phyloP scores from a whole-genome alignment of 2,113 vertebrate species.

The Microcebus ravelobensis region DNA sequence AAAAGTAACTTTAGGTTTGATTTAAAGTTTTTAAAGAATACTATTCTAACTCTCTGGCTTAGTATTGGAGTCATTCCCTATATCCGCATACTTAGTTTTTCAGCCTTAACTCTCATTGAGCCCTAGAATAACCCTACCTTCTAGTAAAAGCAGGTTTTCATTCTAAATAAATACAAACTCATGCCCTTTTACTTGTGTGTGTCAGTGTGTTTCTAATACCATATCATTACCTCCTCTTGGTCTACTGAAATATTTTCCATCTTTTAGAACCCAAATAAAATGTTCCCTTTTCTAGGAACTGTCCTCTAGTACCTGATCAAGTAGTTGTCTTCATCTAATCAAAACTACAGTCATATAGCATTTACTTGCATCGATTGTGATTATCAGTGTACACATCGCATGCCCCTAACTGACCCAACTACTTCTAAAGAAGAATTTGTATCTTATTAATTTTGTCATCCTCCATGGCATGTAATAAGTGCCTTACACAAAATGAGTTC shows the following conservation, averaged over 20 bases:
- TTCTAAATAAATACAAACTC: neutral
- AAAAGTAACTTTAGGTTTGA: neutral
- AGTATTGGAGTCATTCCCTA: neutral
- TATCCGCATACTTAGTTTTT: neutral
- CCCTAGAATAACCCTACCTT: neutral
- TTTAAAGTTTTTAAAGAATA: neutral
- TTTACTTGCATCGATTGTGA: neutral
- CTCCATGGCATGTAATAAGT: neutral
- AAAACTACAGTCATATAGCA: neutral
- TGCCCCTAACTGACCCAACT: neutral
- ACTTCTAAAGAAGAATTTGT: neutral
- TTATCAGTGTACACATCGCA: neutral
- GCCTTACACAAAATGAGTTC: neutral
- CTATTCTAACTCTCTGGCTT: neutral
- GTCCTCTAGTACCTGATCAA: conserved; percentile 57
- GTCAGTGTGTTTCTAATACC: neutral
- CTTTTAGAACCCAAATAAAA: neutral
- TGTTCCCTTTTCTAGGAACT: neutral
- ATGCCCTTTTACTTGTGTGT: neutral
- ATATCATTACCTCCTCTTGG: neutral
- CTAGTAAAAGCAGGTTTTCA: conserved; percentile 2
- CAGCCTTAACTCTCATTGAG: neutral
- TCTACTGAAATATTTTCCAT: neutral
- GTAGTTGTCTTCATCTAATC: neutral
- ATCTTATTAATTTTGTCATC: neutral